Base-by-base conservation (phyloP, 1,140 invertebrate genomes). In the Cherax destructor region DNA sequence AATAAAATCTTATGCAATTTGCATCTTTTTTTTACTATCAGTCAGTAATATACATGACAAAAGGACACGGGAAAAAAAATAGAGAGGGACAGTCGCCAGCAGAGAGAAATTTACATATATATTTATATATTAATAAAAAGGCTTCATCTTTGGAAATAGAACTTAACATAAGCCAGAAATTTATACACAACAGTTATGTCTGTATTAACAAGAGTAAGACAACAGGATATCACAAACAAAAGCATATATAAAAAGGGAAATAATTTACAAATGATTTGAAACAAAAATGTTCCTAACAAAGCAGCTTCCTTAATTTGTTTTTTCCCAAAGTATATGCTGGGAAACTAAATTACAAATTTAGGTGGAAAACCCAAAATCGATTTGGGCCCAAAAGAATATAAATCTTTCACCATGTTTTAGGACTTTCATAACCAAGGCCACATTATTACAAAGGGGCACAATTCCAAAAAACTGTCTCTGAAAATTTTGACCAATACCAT, bases 161-260 rank as follows among this genome's bases (percentile, higher is more conserved):
- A 89, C 79, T 83, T 81, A 83, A 72, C 72, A 89, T 77, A 81
- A 72, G 65, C 80, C 79, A 89, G 69, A 72, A 83, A 89, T 89
- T 89, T 83, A 89, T 87, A 87, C 85, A 87, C 79, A 87, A 72
- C 79, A 81, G 18, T n/a, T 84, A 65, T 83, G 79, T 89, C 52
- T 65, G 79, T 83, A 89, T 49, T 77, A 79, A 89, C 79, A 81
- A 72, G 49, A 83, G 61, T 21, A 65, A 61, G 77, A 30, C 76
- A 89, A 76, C 79, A 83, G 74, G 85, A 59, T 89, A 89, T 89
- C 87, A 89, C 87, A 89, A 83, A 89, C 83, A 88, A 59, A 89
- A 89, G 87, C 87, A 83, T 89, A 89, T 89, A 89, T 50, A 89
- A 56, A 69, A 83, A 83, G 69, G 85, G 85, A 87, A 87, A 76